Base-by-base conservation (phyloP, 2,888 invertebrate species). In the Chymomyza caudatula region DNA sequence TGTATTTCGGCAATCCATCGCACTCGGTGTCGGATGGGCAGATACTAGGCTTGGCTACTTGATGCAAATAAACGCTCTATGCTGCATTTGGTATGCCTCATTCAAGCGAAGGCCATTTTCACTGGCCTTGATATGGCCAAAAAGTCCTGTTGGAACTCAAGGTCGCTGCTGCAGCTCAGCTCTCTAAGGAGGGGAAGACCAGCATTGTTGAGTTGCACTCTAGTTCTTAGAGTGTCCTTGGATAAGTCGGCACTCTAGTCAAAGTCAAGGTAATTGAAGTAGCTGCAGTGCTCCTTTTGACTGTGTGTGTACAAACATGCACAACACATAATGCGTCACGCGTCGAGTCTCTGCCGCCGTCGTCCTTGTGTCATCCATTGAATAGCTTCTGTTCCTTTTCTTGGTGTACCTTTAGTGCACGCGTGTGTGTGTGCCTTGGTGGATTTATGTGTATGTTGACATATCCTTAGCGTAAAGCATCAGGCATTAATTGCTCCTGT, bases 251-350 rank as follows among this genome's bases (percentile, higher is more conserved):
- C 67, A 76, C 71, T 71, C 29, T 17, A 71, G 69, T 76, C 81
- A 65, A 15, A 78, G 82, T 71, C 74, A 79, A 85, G 83, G 79
- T 70, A 58, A 70, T 70, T 58, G 43, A 63, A 52, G 49, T 60
- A 72, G 67, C 65, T 44, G 76, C 75, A 74, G 78, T 73, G 75
- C 77, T 71, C 70, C 83, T 76, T 75, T 74, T 54, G 60, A 57
- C 70, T 63, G 44, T 81, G 76, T 87, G 71, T 73, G 76, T 87
- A 73, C 77, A 87, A 87, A 87, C 85, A 86, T 77, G 71, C 76
- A 49, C 72, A 71, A 85, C 77, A 71, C 76, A 49, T 71, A 71
- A 85, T 80, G 69, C 79, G 83, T 83, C 78, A 76, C 81, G 73
- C 77, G 74, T 76, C 69, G 73, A 52, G 2, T n/a, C n/a, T n/a